phyloP scores from a whole-genome alignment of 2,113 vertebrate species.

The Neoarius graeffei region DNA sequence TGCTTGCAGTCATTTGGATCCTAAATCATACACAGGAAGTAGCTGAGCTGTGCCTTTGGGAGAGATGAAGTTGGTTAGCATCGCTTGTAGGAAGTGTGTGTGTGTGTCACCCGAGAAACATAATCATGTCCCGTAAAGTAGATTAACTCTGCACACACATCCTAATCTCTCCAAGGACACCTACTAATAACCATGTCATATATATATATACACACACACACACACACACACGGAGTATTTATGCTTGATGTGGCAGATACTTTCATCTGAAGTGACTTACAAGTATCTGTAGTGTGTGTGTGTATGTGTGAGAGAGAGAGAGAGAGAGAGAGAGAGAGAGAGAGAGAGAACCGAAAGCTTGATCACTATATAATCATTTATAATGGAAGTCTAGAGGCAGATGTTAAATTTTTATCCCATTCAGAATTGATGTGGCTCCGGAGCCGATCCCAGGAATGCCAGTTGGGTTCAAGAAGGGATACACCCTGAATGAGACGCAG shows the following conservation, averaged over 20 bases:
- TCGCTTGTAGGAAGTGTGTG: background rate
- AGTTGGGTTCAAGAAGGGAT: background rate
- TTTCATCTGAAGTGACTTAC: background rate
- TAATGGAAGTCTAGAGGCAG: background rate
- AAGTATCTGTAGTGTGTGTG: background rate
- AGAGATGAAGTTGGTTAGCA: background rate
- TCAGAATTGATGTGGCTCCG: background rate
- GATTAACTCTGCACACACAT: constrained; percentile 40
- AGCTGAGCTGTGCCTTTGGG: background rate
- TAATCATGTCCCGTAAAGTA: constrained; percentile 46
- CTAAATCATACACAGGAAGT: background rate
- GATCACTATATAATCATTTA: background rate
- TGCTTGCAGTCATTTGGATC: background rate
- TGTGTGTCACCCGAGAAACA: constrained; percentile 16
- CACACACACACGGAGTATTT: background rate
- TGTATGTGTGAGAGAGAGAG: background rate
- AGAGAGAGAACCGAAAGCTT: background rate
- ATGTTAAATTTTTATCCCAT: background rate
- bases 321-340: too few species aligned
- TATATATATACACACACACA: background rate
- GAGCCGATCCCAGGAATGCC: background rate
- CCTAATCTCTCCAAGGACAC: constrained; percentile 51
- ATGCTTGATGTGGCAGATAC: background rate
- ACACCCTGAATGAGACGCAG: background rate
- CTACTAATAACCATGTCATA: constrained; percentile 8